Percentiles rank a stretch among this genome's conserved stretches.
phyloP scores from a whole-genome alignment of 2,797 vertebrate genomes.

The Nannoperca australis region DNA sequence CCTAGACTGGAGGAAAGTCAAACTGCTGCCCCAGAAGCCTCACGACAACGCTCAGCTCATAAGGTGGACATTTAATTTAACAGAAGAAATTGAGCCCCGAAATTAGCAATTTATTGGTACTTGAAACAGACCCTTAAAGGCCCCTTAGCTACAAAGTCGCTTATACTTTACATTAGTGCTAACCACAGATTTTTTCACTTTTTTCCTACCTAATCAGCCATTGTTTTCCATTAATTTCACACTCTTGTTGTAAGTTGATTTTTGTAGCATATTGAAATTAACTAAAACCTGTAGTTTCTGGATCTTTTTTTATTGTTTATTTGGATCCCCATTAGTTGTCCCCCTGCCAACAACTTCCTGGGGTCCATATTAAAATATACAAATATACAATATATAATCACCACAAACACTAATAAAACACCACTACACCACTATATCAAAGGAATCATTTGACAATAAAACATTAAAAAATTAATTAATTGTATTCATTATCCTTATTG shows the following conservation, averaged over 20 bases:
- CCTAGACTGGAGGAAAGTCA: slow-evolving; percentile 97
- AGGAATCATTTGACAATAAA: not conserved
- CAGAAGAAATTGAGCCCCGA: not conserved
- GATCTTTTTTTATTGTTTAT: not conserved
- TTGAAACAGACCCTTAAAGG: not conserved
- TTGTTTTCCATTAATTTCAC: not conserved
- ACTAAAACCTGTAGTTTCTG: too few species aligned
- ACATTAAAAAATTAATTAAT: not conserved
- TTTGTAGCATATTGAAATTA: not conserved
- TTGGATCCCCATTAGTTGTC: not conserved
- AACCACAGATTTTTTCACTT: not conserved
- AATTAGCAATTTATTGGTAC: not conserved
- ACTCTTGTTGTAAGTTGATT: not conserved
- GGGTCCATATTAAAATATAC: not conserved
- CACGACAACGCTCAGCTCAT: slow-evolving; percentile 98
- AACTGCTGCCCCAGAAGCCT: slow-evolving; percentile 92
- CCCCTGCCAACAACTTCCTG: not conserved
- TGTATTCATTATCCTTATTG: not conserved
- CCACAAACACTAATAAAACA: slow-evolving; percentile 1
- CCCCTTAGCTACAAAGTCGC: not conserved
- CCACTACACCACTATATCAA: not conserved
- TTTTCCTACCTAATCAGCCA: not conserved
- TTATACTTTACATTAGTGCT: not conserved
- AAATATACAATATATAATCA: not conserved
- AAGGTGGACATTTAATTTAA: slow-evolving; percentile 83